A percentile compares a stretch with the other conserved stretches of the same genome.
phyloP scores from a whole-genome alignment of 2,113 vertebrate species.

The Peucedramus taeniatus region DNA sequence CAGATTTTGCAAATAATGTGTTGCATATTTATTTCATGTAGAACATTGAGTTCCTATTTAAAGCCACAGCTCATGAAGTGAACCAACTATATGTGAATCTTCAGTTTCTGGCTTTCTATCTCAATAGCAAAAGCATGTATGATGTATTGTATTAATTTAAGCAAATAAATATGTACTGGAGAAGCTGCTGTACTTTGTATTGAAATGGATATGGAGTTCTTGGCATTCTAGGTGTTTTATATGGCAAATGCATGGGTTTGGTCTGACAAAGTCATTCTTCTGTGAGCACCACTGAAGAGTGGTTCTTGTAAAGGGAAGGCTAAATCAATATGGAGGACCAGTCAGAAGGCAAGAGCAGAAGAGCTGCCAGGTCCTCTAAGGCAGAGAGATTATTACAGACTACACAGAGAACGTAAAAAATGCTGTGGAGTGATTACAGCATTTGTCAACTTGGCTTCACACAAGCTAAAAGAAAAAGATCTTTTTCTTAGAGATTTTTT shows the following conservation, averaged over 20 bases:
- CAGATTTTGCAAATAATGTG: constrained; percentile 34
- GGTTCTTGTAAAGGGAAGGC: not conserved
- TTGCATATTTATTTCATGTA: constrained; percentile 60
- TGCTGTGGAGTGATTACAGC: not conserved
- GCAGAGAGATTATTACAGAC: not conserved
- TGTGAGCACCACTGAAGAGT: not conserved
- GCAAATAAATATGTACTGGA: constrained; percentile 65
- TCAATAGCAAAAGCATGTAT: constrained; percentile 29
- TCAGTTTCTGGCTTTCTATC: constrained; percentile 31
- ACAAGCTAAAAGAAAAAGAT: not conserved
- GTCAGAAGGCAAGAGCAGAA: not conserved
- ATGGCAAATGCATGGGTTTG: not conserved
- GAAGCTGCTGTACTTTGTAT: not conserved
- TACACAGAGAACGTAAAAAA: not conserved
- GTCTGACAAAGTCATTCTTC: not conserved
- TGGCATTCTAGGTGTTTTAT: not conserved
- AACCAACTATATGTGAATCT: constrained; percentile 31
- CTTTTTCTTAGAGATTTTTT: not conserved
- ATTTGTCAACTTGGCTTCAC: not conserved
- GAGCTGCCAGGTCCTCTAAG: not conserved
- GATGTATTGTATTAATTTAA: constrained; percentile 74
- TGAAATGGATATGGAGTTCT: not conserved
- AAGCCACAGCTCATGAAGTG: constrained; percentile 2
- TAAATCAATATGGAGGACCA: not conserved
- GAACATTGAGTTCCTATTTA: constrained; percentile 36